Conservation (phyloP, 2,797 vertebrate species). For the Scyliorhinus canicula region DNA sequence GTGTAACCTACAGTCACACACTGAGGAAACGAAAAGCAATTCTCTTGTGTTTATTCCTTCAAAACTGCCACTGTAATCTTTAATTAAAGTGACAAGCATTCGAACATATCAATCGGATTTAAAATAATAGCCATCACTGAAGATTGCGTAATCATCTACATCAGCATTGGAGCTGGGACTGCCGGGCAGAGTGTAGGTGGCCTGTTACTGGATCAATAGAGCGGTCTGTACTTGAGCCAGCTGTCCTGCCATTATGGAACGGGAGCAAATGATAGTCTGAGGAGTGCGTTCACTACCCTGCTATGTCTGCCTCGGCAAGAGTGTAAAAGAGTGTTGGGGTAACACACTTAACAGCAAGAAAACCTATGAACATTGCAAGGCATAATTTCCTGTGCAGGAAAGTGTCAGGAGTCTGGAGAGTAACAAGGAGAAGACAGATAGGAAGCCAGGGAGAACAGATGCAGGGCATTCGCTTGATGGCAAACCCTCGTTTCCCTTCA, state of each 20-base stretch:
- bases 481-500: neutral
- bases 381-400: neutral
- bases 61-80: neutral
- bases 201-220: neutral
- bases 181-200: neutral
- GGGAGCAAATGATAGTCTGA: neutral
- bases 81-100: neutral
- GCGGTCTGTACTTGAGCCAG: neutral
- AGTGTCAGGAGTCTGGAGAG: neutral
- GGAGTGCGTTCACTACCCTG: neutral
- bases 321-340: neutral
- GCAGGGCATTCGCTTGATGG: neutral
- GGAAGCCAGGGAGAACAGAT: neutral
- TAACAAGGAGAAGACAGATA: neutral
- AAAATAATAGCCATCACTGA: neutral
- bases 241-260: neutral
- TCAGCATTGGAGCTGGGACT: neutral
- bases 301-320: neutral
- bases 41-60: neutral
- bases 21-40: constrained; percentile 11
- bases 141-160: neutral
- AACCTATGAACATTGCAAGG: neutral
- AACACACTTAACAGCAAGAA: neutral
- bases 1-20: constrained; percentile 33
- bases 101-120: neutral